Base-by-base conservation (phyloP, 1,140 invertebrate species). In the Drosophila repleta region DNA sequence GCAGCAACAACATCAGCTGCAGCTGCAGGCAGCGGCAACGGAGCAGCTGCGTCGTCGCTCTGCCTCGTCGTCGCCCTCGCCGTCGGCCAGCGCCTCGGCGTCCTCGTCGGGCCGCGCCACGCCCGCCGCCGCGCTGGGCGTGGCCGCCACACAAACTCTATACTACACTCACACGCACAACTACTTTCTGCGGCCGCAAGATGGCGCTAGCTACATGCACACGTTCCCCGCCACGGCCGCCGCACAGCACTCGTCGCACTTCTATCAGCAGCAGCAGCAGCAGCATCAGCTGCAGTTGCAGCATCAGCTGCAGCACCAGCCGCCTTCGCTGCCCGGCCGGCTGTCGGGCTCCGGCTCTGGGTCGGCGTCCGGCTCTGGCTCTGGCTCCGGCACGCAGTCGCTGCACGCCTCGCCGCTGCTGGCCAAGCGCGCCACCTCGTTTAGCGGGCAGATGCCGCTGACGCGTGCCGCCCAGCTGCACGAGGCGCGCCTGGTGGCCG, bases 371-470 rank as follows among this genome's bases (percentile, higher is more conserved):
- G 61, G 37, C 1, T 64, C 62, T 10, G 63, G 61, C 13, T 69
- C 77, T 15, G 74, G 48, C 11, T 74, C 69, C 11, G 76, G 79
- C 0, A 72, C 90, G 6, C 87, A 89, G 11, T 91, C 90, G 32
- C 51, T 90, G 53, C 89, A 81, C 8, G 76, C 72, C 13, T 91
- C 90, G 2, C 90, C 90, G 26, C 60, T 90, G 55, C 64, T 90
- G 52, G 70, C 88, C n/a, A 91, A 91, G 48, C 74, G 90, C 5
- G 90, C 90, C 51, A 91, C 89, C n/a, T 83, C 90, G 7, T 91
- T 91, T 11, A 91, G 90, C 43, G 90, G 90, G 3, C 84, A 90
- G 15, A 82, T 91, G 15, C 82, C 90, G 17, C 15, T 91, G 51
- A 76, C 68, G 13, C 81, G 64, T 35, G 77, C 52, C 29, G 74